Evolutionary conservation across 1,140 invertebrate genomes (phyloP).

Genomic region (Neodiprion fabricii): DNA sequence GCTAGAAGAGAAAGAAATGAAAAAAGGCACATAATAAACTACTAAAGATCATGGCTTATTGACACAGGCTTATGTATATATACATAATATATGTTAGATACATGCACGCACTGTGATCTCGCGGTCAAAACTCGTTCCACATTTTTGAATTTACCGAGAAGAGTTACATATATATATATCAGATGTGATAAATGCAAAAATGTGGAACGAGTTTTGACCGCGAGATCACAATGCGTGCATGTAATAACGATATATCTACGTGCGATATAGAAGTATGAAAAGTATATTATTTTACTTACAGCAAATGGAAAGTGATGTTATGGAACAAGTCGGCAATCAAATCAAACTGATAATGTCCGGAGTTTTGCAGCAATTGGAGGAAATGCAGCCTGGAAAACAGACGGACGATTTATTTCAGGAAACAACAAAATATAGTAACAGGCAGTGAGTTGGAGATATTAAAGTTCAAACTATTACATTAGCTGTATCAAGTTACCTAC

Average conservation of each 20-base stretch:
- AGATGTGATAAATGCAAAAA: background rate
- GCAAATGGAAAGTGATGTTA: constrained; percentile 36
- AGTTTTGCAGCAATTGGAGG: constrained; percentile 26
- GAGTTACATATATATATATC: background rate
- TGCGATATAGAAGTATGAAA: too few species aligned
- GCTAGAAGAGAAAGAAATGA: too few species aligned
- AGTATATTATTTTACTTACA: constrained; percentile 10
- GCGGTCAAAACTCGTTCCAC: background rate
- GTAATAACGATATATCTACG: background rate
- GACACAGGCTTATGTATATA: background rate
- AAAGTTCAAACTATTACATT: background rate
- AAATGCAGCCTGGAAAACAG: background rate
- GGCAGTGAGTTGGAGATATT: background rate
- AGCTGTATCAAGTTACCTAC: constrained; percentile 21
- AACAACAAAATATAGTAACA: background rate
- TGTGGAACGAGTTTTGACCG: background rate
- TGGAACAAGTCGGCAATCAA: constrained; percentile 29
- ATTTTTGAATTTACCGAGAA: constrained; percentile 10
- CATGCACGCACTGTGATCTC: too few species aligned
- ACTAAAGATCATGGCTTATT: background rate
- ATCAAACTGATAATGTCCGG: constrained; percentile 40
- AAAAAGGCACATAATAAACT: too few species aligned
- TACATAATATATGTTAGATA: background rate
- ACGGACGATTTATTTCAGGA: background rate
- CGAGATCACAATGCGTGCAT: background rate